These are phyloP conservation scores for Cryptophagus acutangulus DNA, from an alignment of 2,888 invertebrate genomes.

Conservation along the genomic window DNA sequence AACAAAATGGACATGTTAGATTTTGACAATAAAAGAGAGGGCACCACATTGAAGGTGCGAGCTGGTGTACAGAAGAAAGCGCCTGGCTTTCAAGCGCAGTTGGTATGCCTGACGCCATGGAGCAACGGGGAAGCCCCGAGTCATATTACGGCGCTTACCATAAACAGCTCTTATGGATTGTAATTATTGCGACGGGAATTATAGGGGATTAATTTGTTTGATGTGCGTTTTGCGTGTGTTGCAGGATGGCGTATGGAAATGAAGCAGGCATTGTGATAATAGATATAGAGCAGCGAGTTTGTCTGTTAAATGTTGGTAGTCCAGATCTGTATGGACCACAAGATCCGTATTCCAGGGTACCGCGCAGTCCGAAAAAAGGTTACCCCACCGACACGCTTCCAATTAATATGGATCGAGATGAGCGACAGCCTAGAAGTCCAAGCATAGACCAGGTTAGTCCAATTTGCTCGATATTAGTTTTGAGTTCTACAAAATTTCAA, in stretches of 20 bases:
- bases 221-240: slow-evolving; percentile 22
- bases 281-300: slow-evolving; percentile 87
- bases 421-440: slow-evolving; percentile 69
- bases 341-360: slow-evolving; percentile 74
- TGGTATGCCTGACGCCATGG: slow-evolving; percentile 89
- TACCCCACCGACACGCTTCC: slow-evolving; percentile 42
- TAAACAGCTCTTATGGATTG: slow-evolving; percentile 97
- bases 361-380: slow-evolving; percentile 45
- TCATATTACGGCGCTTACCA: slow-evolving; percentile 81
- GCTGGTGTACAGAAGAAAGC: slow-evolving; percentile 77
- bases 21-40: slow-evolving; percentile 50
- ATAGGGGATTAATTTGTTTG: slow-evolving; percentile 18
- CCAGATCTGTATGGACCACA: slow-evolving; percentile 86
- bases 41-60: slow-evolving; percentile 58
- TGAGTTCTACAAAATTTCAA: too few species aligned
- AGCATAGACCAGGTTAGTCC: slow-evolving; percentile 88
- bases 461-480: too few species aligned
- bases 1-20: slow-evolving; percentile 44
- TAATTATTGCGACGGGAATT: slow-evolving; percentile 57
- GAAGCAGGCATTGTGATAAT: slow-evolving; percentile 93
- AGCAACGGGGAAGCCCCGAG: slow-evolving; percentile 73
- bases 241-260: slow-evolving; percentile 94
- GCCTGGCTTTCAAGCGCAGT: slow-evolving; percentile 94
- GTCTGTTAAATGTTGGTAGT: slow-evolving; percentile 82
- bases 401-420: slow-evolving; percentile 38